Conservation (phyloP, 1,140 invertebrate genomes). For the Schlechtendalia chinensis region DNA sequence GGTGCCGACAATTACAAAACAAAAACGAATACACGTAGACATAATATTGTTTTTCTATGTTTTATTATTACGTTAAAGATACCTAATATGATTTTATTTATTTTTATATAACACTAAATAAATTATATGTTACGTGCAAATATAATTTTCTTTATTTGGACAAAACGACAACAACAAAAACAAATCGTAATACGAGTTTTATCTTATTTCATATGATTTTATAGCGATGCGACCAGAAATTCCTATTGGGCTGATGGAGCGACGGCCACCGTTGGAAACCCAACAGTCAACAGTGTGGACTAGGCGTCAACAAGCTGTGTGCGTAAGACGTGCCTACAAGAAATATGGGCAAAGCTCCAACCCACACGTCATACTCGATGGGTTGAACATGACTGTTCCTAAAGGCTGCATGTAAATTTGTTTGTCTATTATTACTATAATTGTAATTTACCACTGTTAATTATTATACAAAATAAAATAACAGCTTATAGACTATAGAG, state of each 20-base stretch:
- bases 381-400: conserved; percentile 85
- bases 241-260: conserved; percentile 44
- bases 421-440: neutral
- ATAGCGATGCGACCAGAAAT: conserved; percentile 37
- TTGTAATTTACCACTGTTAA: neutral
- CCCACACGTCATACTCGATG: conserved; percentile 77
- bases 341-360: conserved; percentile 81
- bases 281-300: conserved; percentile 72
- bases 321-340: conserved; percentile 80
- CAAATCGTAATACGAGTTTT: neutral
- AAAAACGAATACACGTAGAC: neutral
- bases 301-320: conserved; percentile 75
- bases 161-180: too few relatives aligned
- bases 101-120: conserved; percentile 1
- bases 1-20: neutral
- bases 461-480: neutral
- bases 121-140: neutral
- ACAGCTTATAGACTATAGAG: neutral
- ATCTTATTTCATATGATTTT: neutral
- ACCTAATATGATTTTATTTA: neutral
- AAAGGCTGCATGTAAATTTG: conserved; percentile 85
- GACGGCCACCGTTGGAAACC: conserved; percentile 55
- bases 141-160: neutral
- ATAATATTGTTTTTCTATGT: neutral
- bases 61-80: too few relatives aligned